Evolutionary conservation across 2,888 invertebrate genomes (phyloP).

Genomic region (Melanchra persicariae): DNA sequence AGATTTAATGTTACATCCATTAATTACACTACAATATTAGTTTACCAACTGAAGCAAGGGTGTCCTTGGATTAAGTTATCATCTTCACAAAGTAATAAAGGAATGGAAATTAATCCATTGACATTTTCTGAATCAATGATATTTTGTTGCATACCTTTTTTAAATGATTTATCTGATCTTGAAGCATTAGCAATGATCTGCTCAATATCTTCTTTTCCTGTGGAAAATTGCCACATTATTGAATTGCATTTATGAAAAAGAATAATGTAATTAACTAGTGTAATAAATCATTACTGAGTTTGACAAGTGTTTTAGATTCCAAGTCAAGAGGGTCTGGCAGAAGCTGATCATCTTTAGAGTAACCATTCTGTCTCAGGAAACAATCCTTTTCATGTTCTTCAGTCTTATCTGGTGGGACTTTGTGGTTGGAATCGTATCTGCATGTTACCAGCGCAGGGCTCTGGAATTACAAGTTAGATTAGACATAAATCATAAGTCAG

Average conservation of each 20-base stretch:
- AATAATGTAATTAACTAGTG: not conserved
- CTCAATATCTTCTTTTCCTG: conserved; percentile 77
- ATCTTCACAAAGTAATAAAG: not conserved
- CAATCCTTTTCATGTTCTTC: conserved; percentile 78
- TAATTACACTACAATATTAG: conserved; percentile 1
- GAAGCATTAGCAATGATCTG: conserved; percentile 79
- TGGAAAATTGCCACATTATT: conserved; percentile 47
- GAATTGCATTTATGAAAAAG: not conserved
- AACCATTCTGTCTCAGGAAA: conserved; percentile 74
- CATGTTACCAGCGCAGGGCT: conserved; percentile 70
- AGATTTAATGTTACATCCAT: conserved; percentile 37
- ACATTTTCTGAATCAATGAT: not conserved
- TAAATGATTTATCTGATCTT: conserved; percentile 74
- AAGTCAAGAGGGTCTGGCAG: conserved; percentile 79
- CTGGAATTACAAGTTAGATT: conserved; percentile 68
- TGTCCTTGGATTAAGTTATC: not conserved
- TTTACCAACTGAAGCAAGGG: not conserved
- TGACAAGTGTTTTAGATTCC: conserved; percentile 74
- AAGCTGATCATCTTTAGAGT: conserved; percentile 72
- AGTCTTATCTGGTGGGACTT: conserved; percentile 69
- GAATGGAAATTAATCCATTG: not conserved
- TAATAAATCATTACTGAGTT: conserved; percentile 73
- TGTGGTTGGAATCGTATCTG: conserved; percentile 76
- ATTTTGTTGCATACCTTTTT: conserved; percentile 75
- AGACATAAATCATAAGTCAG: not conserved